Conservation (phyloP, 2,797 vertebrate genomes). For the Vespertilio murinus region DNA sequence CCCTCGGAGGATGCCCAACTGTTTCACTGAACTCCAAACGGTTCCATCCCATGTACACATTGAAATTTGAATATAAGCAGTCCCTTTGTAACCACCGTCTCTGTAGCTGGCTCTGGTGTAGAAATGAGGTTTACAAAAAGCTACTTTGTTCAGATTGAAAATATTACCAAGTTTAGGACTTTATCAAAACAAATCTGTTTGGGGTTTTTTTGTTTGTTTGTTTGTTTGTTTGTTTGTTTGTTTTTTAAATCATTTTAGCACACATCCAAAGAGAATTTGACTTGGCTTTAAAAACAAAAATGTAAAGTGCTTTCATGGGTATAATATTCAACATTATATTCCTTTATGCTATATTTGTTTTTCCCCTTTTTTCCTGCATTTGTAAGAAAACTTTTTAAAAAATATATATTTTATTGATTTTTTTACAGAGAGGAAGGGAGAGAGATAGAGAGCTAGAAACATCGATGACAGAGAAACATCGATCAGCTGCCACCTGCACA, state of each 20-base stretch:
- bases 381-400: not conserved
- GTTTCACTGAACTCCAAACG: not conserved
- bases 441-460: no score
- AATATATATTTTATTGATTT: no score
- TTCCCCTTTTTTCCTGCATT: not conserved
- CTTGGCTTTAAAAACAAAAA: slow-evolving; percentile 52
- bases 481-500: no score
- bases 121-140: not conserved
- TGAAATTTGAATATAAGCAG: not conserved
- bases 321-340: not conserved
- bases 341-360: not conserved
- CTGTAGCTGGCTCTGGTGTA: not conserved
- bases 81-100: not conserved
- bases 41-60: not conserved
- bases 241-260: not conserved
- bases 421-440: no score
- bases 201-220: no score
- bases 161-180: not conserved
- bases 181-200: not conserved
- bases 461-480: no score
- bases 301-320: not conserved
- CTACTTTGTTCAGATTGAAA: not conserved
- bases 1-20: not conserved
- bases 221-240: no score
- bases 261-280: slow-evolving; percentile 33